Evolutionary conservation across 2,888 invertebrate genomes (phyloP).

Genomic region (Drosophila fungiperda): DNA sequence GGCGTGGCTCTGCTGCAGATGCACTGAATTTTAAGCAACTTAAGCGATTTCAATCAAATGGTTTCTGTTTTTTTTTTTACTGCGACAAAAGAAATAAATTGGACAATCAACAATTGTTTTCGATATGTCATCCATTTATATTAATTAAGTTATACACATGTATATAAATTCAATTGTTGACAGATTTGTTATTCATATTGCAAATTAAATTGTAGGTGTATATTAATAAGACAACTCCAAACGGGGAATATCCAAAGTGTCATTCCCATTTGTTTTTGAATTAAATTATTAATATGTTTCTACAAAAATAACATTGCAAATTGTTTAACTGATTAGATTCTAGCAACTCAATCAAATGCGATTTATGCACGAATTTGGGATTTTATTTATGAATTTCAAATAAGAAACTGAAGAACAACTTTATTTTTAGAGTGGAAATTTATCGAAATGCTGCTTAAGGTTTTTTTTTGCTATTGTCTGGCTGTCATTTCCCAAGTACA

Average conservation of each 20-base stretch:
- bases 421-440: neutral
- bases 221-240: neutral
- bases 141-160: conserved; percentile 12
- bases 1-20: conserved; percentile 65
- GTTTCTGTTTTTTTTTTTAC: conserved; percentile 9
- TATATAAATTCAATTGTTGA: neutral
- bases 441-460: neutral
- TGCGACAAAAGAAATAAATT: conserved; percentile 34
- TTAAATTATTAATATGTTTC: neutral
- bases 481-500: conserved; percentile 1
- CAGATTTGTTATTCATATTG: conserved; percentile 22
- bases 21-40: conserved; percentile 74
- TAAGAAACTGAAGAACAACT: neutral
- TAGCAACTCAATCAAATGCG: neutral
- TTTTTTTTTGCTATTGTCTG: neutral
- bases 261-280: neutral
- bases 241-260: neutral
- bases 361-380: neutral
- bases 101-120: conserved; percentile 65
- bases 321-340: neutral
- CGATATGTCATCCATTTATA: conserved; percentile 42
- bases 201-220: neutral
- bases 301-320: neutral
- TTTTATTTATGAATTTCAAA: neutral
- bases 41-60: conserved; percentile 58